Percentiles rank a stretch among this genome's conserved stretches.
phyloP scores from a whole-genome alignment of 2,797 vertebrate genomes.

The Sebastes wilsoni region DNA sequence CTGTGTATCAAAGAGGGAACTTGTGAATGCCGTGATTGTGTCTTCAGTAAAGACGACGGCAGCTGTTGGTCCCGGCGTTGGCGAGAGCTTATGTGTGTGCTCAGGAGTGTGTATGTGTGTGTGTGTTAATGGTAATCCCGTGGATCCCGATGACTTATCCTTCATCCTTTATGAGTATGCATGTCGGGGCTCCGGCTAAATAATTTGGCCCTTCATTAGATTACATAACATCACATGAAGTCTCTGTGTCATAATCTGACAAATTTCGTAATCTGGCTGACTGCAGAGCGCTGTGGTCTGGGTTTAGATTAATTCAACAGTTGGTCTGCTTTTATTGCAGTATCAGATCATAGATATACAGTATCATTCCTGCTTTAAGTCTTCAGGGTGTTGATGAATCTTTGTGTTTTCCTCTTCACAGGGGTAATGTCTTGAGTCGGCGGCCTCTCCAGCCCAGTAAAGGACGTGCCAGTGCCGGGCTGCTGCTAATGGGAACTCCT shows the following conservation, averaged over 20 bases:
- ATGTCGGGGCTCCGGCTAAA: slow-evolving; percentile 46
- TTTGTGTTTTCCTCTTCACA: slow-evolving; percentile 54
- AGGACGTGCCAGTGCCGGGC: slow-evolving; percentile 72
- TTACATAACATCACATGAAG: slow-evolving; percentile 61
- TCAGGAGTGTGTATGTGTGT: slow-evolving; percentile 19
- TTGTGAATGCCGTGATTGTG: slow-evolving; percentile 74
- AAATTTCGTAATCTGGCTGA: slow-evolving; percentile 40
- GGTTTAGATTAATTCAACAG: not conserved
- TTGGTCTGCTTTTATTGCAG: not conserved
- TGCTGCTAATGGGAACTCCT: slow-evolving; percentile 91
- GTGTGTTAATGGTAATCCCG: slow-evolving; percentile 72
- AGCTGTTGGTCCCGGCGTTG: slow-evolving; percentile 52
- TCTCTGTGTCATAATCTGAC: slow-evolving; percentile 56
- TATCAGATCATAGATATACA: not conserved
- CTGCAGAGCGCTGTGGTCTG: not conserved
- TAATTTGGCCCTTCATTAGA: slow-evolving; percentile 41
- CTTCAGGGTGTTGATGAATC: not conserved
- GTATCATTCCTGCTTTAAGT: not conserved
- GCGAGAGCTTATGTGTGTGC: slow-evolving; percentile 48
- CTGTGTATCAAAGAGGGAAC: slow-evolving; percentile 63
- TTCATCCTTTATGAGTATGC: slow-evolving; percentile 63
- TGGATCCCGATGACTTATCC: slow-evolving; percentile 67
- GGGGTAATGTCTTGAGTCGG: slow-evolving; percentile 86
- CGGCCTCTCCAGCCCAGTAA: slow-evolving; percentile 65
- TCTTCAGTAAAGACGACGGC: slow-evolving; percentile 55